A percentile compares a stretch with the other conserved stretches of the same genome.
Evolutionary conservation across 2,113 vertebrate genomes (phyloP).

Genomic region (Azemiops feae): DNA sequence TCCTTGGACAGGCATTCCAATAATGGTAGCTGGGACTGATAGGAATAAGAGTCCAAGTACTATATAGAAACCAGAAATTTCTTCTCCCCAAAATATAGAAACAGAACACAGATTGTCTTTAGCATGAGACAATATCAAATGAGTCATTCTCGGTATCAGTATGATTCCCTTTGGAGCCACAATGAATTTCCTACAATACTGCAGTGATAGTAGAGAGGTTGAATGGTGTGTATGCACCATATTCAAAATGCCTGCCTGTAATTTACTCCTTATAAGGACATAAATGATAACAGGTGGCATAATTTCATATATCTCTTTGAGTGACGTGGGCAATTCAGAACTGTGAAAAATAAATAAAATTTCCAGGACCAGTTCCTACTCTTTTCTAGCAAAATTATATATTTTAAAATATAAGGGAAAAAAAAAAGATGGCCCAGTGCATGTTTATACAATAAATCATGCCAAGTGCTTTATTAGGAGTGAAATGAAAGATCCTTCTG

Average conservation of each 20-base stretch:
- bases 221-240: background rate
- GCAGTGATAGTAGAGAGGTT: background rate
- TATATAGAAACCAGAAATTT: background rate
- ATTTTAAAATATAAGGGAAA: background rate
- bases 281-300: background rate
- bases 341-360: background rate
- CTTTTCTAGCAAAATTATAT: background rate
- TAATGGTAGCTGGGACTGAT: background rate
- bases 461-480: background rate
- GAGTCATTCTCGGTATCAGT: background rate
- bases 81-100: background rate
- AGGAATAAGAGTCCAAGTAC: background rate
- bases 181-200: background rate
- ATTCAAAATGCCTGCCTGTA: background rate
- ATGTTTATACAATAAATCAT: background rate
- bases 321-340: background rate
- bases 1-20: background rate
- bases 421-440: fast-evolving
- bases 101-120: background rate
- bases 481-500: background rate
- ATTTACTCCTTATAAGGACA: background rate
- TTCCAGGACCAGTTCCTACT: background rate
- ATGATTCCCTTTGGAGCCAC: background rate
- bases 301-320: background rate
- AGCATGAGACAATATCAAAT: background rate